Base-by-base conservation (phyloP, 1,140 invertebrate genomes). In the Heliconius hewitsoni region DNA sequence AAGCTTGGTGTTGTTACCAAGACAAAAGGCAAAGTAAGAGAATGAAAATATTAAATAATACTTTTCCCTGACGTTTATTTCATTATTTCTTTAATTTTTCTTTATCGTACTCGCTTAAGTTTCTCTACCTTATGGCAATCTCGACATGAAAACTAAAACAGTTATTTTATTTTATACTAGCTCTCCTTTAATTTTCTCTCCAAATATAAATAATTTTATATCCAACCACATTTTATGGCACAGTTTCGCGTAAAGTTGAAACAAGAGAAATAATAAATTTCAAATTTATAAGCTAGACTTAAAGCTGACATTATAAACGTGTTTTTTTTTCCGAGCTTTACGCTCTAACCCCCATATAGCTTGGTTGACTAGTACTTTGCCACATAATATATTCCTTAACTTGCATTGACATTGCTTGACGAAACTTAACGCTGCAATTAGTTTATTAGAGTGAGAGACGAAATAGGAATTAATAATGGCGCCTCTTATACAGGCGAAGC, bases 181-280 rank as follows among this genome's bases (percentile, higher is more conserved):
- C 9, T 11, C 23, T 66, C 23, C 60, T n/a, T 13, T 23, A n/a
- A 66, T 66, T 66, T 66, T 30, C 60, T 66, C 23, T 23, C 60
- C 13, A 66, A 66, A 66, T 66, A 66, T 66, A 60, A 11, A 27
- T 66, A 23, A 66, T 66, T 30, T 66, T 66, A 66, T 66, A 30
- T 66, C 27, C 23, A 66, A 16, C 23, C 23, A 23, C 60, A 66
- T 66, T 66, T 66, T 66, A 66, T 30, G 60, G 3, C 27, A 27
- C 23, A 66, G 60, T 30, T 66, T 66, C 60, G n/a, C 60, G 30
- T 66, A 30, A 66, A 66, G 23, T 66, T 66, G 27, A 66, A 66
- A 66, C 60, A 30, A 30, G 60, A 6, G 27, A 66, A 66, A 11
- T 66, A 13, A 66, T 66, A 30, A 13, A 5, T 66, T 66, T 16